Evolutionary conservation across 2,797 vertebrate genomes (phyloP), one percentile per base, ranked within the genome.

Genomic region (Ficedula albicollis): DNA sequence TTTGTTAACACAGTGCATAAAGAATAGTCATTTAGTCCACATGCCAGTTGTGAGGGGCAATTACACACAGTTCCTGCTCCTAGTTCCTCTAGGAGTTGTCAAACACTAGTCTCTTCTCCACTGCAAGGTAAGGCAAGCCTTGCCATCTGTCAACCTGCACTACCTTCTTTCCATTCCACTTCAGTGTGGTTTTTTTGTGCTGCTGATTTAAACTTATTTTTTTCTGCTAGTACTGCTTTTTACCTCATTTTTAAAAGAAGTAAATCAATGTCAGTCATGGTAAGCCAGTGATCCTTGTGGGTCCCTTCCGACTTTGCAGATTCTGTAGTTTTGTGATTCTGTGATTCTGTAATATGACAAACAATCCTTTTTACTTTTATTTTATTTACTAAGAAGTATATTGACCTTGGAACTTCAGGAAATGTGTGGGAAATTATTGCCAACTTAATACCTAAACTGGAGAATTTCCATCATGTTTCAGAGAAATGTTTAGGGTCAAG

Each of bases 1-100:
- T 74, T 77, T 5, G 6, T 55, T 60, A 92, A 75, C 51, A 41
- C 38, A 72, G n/a, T 5, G 18, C 43, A 68, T 41, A 80, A 87
- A 72, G 25, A 18, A 27, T 72, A 0, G 0, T 51, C 8, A 0
- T 58, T 82, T 41, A 79, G n/a, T 29, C 38, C 36, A 32, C 20
- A 20, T 11, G 32, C 15, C 54, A 73, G 10, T 3, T 34, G 23
- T 39, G 58, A 7, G 9, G 56, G 55, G 25, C 56, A 91, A 56
- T 56, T 59, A 73, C 10, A 39, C 11, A 15, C 12, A 70, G 34
- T 13, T 74, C 46, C 58, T 77, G 22, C 15, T 66, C 66, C 21
- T 32, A 20, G 10, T 32, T 93, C 62, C 51, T 5, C 20, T 19
- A 66, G 77, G 36, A 88, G 9, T 17, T 87, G 67, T 89, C 55